These are phyloP conservation scores for Labeo rohita DNA, from an alignment of 2,113 vertebrate genomes.

Conservation along the genomic window DNA sequence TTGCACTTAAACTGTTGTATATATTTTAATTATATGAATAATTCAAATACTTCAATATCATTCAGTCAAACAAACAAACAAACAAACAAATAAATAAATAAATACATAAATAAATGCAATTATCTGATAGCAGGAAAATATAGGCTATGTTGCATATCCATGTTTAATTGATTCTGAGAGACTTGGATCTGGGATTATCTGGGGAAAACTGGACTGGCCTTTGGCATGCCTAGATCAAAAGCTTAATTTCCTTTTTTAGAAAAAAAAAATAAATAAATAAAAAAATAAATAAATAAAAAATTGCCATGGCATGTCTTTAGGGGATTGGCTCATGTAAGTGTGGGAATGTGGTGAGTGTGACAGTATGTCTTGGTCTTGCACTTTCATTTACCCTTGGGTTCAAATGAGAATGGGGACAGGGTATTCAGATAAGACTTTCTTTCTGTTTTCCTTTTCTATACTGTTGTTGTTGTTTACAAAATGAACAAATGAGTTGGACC, in stretches of 20 bases:
- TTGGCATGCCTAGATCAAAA: background rate
- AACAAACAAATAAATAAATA: too few relatives aligned
- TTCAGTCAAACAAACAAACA: too few relatives aligned
- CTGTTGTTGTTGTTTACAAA: background rate
- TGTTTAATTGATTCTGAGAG: constrained; percentile 12
- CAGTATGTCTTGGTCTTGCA: background rate
- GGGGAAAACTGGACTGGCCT: background rate
- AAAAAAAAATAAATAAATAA: background rate
- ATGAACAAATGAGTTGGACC: background rate
- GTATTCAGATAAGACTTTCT: background rate
- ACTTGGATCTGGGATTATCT: background rate
- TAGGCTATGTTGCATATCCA: background rate
- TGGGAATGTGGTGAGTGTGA: background rate
- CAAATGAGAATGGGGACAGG: background rate
- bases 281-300: too few relatives aligned
- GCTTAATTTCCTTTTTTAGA: constrained; percentile 2
- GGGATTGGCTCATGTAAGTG: background rate
- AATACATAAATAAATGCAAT: background rate
- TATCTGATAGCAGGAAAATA: background rate
- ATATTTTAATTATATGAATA: too few relatives aligned
- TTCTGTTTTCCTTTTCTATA: background rate
- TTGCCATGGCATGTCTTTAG: background rate
- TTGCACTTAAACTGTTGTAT: too few relatives aligned
- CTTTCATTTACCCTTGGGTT: constrained; percentile 21
- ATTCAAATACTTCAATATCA: too few relatives aligned